Base-by-base conservation (phyloP, 2,797 vertebrate species). In the Anguilla obscura region DNA sequence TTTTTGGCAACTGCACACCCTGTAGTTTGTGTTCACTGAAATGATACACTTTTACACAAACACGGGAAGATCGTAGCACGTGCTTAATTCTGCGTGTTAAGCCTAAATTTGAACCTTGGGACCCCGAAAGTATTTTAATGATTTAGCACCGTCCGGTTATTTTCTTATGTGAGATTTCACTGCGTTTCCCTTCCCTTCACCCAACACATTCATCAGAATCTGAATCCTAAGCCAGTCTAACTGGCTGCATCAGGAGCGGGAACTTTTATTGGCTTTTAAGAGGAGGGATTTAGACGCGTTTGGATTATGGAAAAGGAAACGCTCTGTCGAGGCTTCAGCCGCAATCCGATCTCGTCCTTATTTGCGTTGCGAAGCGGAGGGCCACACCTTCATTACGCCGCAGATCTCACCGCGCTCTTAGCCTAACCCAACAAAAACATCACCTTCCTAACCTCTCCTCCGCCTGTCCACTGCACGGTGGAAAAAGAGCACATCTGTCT, bases 301-400 rank as follows among this genome's bases (percentile, higher is more conserved):
- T 14, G 40, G 76, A 80, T 80, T 80, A 48, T 48, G 76, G 76
- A n/a, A n/a, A 21, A 80, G 76, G 74, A 79, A 79, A 79, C 6
- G 33, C 14, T 8, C 1, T 24, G n/a, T 24, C n/a, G 76, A 50
- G 76, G 4, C 21, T 10, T 24, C 40, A 3, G 18, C 33, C 12
- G 76, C 18, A 80, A 80, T 48, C 76, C 18, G 76, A 80, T 80
- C 45, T 80, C 0, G 21, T 8, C 3, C 36, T 80, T 80, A 48
- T 50, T 80, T 45, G 4, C 3, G 7, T 76, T 76, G 74, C 16
- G 1, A 5, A 18, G 74, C 30, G 7, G 18, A 40, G 74, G 16
- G 3, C 12, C 3, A 14, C 21, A 16, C 16, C 33, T 76, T 74
- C 36, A 76, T 18, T 40, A 33, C 33, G 0, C 2, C 33, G 12